Conservation (phyloP, 2,113 vertebrate species). For the Cichladusa arquata region DNA sequence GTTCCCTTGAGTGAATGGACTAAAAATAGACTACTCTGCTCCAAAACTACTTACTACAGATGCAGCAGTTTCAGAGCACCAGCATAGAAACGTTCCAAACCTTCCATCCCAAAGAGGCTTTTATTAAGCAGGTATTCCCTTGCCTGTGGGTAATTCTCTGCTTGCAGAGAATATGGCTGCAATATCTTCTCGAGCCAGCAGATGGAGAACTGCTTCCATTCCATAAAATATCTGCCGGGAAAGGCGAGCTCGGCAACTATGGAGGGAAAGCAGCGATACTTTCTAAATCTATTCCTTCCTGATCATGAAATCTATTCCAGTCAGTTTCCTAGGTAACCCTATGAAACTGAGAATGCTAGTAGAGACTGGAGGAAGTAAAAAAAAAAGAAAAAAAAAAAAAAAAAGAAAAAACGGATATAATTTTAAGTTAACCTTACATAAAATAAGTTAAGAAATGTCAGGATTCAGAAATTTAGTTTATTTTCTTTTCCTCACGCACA, state of each 20-base stretch:
- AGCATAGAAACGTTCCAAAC: background rate
- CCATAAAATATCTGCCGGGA: background rate
- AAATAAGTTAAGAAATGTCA: background rate
- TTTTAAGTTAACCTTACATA: slow-evolving; percentile 7
- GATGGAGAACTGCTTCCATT: slow-evolving; percentile 48
- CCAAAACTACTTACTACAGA: background rate
- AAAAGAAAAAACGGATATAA: background rate
- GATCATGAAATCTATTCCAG: background rate
- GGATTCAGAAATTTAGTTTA: background rate
- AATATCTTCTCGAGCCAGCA: background rate
- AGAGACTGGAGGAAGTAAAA: background rate
- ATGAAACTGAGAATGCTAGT: background rate
- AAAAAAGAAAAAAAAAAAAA: background rate
- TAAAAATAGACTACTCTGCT: background rate
- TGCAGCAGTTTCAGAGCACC: background rate
- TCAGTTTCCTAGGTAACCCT: slow-evolving; percentile 53
- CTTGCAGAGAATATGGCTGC: background rate
- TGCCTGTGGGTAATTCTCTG: background rate
- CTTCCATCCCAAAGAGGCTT: background rate
- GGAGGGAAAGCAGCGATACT: background rate
- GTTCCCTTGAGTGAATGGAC: background rate
- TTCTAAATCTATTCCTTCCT: background rate
- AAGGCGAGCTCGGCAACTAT: background rate
- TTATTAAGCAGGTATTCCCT: background rate
- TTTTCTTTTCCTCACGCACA: no score